Evolutionary conservation across 2,888 invertebrate species (phyloP), one percentile per base, ranked within the genome.

Genomic region (Brachypterus glaber): DNA sequence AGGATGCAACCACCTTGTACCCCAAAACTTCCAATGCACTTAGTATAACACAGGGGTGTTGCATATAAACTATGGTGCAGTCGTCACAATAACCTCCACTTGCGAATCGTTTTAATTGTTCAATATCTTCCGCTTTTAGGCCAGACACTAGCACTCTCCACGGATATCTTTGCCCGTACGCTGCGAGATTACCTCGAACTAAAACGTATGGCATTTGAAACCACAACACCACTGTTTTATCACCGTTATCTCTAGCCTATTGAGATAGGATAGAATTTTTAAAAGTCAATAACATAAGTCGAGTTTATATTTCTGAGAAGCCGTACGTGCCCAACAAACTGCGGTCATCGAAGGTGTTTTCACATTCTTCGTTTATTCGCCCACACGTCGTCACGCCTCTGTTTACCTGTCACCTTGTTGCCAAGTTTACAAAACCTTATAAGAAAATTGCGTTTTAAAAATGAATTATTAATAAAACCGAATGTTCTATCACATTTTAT

Each of bases 121-220:
- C 83, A 62, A 86, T 83, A 63, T 88, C 87, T 54, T 77, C 74
- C 57, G 82, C 79, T 80, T 86, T 86, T 57, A 88, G 70, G 64
- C 88, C 88, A 57, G 86, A 85, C 54, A 88, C 87, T 62, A 85
- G 74, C 54, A 87, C 87, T 66, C 85, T 76, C 85, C 86, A 87
- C 65, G 86, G 86, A 71, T 83, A 82, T 70, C 79, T 80, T 70
- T 85, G 82, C 70, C 83, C 82, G 67, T 86, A 86, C 33, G 87
- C 84, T 66, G 85, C 84, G 62, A 87, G 74, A 72, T 87, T 87
- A 69, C 87, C 87, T 66, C 87, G 79, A 60, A 88, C 83, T 72
- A 88, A 73, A 74, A 88, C 84, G 79, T 88, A 88, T 72, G 87
- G 88, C 88, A 88, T 88, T 68, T 52, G 44, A 11, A 5, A 9